These are phyloP conservation scores for Muschampia plurimacula DNA, from an alignment of 2,888 invertebrate genomes.

Conservation along the genomic window DNA sequence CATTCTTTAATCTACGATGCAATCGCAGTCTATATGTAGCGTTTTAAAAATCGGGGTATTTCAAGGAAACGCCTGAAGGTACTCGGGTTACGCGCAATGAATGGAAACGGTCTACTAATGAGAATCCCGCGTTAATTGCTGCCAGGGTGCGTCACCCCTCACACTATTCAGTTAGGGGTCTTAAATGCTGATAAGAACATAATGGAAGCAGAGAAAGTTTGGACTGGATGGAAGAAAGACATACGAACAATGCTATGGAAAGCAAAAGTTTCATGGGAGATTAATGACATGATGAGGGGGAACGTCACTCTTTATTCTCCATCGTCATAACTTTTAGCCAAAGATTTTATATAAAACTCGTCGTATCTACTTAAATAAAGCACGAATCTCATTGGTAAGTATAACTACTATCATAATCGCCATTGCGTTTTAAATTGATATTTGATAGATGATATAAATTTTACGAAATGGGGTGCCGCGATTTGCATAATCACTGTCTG, in stretches of 20 bases:
- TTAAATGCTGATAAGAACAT: conserved; percentile 67
- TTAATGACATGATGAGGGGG: conserved; percentile 25
- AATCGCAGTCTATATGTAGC: neutral
- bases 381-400: neutral
- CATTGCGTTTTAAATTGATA: neutral
- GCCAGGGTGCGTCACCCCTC: conserved; percentile 42
- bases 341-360: neutral
- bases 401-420: neutral
- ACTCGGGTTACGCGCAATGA: conserved; percentile 69
- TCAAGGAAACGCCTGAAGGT: conserved; percentile 60
- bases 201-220: conserved; percentile 49
- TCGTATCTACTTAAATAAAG: neutral
- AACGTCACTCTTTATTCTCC: conserved; percentile 17
- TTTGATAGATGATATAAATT: neutral
- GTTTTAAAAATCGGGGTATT: conserved; percentile 69
- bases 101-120: conserved; percentile 80
- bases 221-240: conserved; percentile 33
- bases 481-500: neutral
- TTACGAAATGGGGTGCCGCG: neutral
- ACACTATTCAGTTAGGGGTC: conserved; percentile 57
- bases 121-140: conserved; percentile 58
- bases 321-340: conserved; percentile 4
- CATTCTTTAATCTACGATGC: neutral
- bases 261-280: conserved; percentile 45
- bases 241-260: conserved; percentile 48